Evolutionary conservation across 2,113 vertebrate genomes (phyloP).

Genomic region (Heteronetta atricapilla): DNA sequence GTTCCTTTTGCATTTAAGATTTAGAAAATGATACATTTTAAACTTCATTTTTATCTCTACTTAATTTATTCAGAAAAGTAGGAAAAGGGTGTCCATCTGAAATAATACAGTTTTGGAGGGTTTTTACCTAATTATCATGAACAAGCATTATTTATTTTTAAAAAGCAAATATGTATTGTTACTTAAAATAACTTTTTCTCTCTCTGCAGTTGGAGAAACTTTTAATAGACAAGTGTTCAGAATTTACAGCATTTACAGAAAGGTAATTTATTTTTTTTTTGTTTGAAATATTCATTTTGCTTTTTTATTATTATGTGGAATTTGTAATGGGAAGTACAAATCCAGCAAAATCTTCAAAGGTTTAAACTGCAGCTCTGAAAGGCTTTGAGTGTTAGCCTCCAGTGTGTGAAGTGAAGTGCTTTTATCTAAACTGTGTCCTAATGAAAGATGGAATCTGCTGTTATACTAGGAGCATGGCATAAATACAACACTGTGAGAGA

Average conservation of each 20-base stretch:
- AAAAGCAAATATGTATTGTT: neutral
- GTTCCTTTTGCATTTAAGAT: neutral
- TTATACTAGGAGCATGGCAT: neutral
- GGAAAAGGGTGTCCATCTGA: neutral
- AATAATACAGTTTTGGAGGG: neutral
- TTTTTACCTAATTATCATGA: neutral
- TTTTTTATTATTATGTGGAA: neutral
- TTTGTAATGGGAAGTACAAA: neutral
- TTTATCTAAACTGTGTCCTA: neutral
- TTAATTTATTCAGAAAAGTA: neutral
- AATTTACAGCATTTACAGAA: constrained; percentile 92
- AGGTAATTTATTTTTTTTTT: constrained; percentile 77
- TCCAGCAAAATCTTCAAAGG: neutral
- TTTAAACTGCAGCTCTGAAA: neutral
- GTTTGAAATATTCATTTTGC: neutral
- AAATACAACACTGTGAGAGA: neutral
- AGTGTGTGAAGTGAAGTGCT: neutral
- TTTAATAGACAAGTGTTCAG: constrained; percentile 91
- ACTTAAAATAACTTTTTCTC: neutral
- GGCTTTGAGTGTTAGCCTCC: neutral
- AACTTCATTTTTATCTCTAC: neutral
- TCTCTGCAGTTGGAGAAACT: constrained; percentile 86
- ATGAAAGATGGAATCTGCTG: neutral
- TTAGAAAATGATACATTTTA: neutral
- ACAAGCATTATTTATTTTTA: neutral